Conservation (phyloP, 2,888 invertebrate species). For the Phyllotreta striolata region DNA sequence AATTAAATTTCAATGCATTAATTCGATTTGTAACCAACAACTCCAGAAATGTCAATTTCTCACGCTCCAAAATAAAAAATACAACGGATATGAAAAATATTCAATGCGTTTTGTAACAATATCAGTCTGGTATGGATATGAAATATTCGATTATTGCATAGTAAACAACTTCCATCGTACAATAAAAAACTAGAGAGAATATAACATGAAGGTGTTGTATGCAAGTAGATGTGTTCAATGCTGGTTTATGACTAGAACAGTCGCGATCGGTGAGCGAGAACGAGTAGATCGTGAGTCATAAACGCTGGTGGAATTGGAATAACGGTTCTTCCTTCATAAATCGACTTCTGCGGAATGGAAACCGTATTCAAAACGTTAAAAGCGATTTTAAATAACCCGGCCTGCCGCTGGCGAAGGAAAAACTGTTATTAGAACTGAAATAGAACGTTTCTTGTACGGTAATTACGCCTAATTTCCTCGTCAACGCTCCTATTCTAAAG, state of each 20-base stretch:
- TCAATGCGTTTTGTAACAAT: too few species aligned
- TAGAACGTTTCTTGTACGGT: neutral
- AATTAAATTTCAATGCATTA: too few species aligned
- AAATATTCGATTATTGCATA: too few species aligned
- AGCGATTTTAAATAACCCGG: slow-evolving; percentile 9
- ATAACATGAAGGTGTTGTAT: too few species aligned
- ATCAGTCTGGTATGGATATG: too few species aligned
- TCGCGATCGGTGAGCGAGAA: slow-evolving; percentile 6
- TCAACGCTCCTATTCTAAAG: too few species aligned
- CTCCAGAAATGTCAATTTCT: too few species aligned
- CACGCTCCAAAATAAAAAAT: too few species aligned
- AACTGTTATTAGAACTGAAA: slow-evolving; percentile 10
- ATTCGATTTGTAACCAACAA: too few species aligned
- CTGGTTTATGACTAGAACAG: neutral
- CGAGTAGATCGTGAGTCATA: slow-evolving; percentile 15
- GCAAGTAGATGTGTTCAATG: neutral
- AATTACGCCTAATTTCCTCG: neutral
- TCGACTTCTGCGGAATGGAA: slow-evolving; percentile 14
- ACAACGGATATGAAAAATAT: too few species aligned
- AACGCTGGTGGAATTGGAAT: neutral
- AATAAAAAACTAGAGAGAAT: too few species aligned
- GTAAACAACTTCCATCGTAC: too few species aligned
- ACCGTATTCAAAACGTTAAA: slow-evolving; percentile 12
- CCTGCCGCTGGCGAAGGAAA: slow-evolving; percentile 7
- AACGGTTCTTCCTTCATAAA: slow-evolving; percentile 21